phyloP scores from a whole-genome alignment of 2,888 invertebrate species.

The Altica lythri region DNA sequence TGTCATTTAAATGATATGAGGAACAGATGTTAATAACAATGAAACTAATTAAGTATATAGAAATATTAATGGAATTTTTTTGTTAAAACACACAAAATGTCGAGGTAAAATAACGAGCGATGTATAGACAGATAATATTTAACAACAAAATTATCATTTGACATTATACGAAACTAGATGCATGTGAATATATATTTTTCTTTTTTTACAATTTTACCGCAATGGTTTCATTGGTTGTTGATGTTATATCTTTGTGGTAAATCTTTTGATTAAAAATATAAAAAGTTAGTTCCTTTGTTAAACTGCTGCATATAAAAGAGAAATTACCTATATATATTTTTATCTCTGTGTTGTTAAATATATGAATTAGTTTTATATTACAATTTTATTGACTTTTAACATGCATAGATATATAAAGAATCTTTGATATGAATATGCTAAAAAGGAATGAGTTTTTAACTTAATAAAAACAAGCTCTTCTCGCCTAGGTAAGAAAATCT shows the following conservation, averaged over 20 bases:
- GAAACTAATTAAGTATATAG: too few species aligned
- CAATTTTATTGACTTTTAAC: not conserved
- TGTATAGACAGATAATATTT: constrained; percentile 23
- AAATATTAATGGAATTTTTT: too few species aligned
- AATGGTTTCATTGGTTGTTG: constrained; percentile 14
- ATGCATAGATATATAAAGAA: too few species aligned
- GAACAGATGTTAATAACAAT: too few species aligned
- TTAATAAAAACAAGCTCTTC: too few species aligned
- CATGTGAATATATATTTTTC: constrained; percentile 20
- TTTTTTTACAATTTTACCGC: constrained; percentile 33
- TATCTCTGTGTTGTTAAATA: not conserved
- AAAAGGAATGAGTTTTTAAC: too few species aligned
- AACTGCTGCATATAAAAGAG: not conserved
- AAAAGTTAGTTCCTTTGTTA: not conserved
- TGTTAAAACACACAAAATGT: constrained; percentile 27
- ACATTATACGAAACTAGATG: constrained; percentile 25
- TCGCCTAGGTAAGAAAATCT: too few species aligned
- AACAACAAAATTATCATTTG: constrained; percentile 33
- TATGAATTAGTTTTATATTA: not conserved
- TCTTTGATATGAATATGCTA: too few species aligned
- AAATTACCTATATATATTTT: not conserved
- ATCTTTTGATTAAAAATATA: constrained; percentile 3
- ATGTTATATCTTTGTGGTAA: not conserved
- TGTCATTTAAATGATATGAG: too few species aligned
- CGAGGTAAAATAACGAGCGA: constrained; percentile 22